Evolutionary conservation across 2,113 vertebrate genomes (phyloP).

Genomic region (Anas platyrhynchos): DNA sequence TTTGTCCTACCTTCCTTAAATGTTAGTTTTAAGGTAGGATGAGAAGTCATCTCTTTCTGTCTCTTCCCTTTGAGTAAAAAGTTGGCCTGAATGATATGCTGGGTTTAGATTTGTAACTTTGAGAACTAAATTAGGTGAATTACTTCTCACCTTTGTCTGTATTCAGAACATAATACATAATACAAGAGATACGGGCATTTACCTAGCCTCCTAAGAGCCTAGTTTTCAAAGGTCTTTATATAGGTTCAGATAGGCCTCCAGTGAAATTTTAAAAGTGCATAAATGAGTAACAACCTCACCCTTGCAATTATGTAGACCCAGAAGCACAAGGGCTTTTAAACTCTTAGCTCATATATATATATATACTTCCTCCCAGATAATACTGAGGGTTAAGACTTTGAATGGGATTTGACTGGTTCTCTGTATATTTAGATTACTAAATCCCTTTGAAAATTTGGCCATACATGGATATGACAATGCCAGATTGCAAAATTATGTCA

Average conservation of each 20-base stretch:
- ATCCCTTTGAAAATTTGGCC: background rate
- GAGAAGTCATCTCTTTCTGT: background rate
- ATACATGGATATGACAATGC: background rate
- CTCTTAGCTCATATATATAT: background rate
- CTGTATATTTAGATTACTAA: background rate
- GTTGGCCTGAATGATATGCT: background rate
- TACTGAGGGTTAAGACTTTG: background rate
- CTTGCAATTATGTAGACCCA: background rate
- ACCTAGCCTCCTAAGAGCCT: background rate
- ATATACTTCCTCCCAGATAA: background rate
- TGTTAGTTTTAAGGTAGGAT: background rate
- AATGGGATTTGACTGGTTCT: background rate
- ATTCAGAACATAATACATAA: background rate
- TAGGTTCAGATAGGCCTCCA: background rate
- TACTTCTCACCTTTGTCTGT: background rate
- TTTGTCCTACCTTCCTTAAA: background rate
- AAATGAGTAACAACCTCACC: background rate
- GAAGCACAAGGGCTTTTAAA: background rate
- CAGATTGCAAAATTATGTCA: background rate
- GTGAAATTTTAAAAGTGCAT: background rate
- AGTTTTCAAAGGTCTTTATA: background rate
- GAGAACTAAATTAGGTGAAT: background rate
- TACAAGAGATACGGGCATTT: background rate
- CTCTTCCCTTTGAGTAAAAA: background rate
- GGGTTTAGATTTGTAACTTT: background rate